Conservation (phyloP, 2,113 vertebrate species). For the Otis tarda region DNA sequence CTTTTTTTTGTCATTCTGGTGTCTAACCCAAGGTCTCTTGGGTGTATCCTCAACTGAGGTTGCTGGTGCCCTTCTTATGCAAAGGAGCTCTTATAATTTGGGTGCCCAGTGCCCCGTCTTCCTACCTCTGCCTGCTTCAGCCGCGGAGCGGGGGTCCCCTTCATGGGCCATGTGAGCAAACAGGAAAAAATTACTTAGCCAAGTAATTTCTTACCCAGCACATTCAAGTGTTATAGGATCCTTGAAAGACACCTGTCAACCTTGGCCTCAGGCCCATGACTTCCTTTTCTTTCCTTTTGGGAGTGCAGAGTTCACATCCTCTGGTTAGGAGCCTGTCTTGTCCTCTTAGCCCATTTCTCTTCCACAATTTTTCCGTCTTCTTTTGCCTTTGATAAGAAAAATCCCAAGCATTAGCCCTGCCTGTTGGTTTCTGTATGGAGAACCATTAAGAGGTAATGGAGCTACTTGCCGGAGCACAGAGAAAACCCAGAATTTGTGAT, state of each 20-base stretch:
- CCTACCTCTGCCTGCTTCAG: neutral
- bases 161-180: neutral
- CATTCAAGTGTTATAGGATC: neutral
- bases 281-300: neutral
- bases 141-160: neutral
- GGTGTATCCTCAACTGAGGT: neutral
- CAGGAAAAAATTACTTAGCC: neutral
- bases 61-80: neutral
- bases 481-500: neutral
- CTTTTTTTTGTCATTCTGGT: neutral
- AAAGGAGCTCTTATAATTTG: neutral
- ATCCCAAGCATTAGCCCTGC: neutral
- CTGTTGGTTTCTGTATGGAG: conserved; percentile 7
- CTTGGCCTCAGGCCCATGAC: neutral
- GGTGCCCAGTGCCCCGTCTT: neutral
- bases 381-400: neutral
- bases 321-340: neutral
- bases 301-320: neutral
- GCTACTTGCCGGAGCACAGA: neutral
- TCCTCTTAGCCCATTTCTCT: neutral
- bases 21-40: neutral
- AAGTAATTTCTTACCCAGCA: neutral
- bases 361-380: neutral
- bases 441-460: conserved; percentile 11
- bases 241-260: neutral